phyloP scores from a whole-genome alignment of 2,888 invertebrate species.

The Eretmocerus hayati region DNA sequence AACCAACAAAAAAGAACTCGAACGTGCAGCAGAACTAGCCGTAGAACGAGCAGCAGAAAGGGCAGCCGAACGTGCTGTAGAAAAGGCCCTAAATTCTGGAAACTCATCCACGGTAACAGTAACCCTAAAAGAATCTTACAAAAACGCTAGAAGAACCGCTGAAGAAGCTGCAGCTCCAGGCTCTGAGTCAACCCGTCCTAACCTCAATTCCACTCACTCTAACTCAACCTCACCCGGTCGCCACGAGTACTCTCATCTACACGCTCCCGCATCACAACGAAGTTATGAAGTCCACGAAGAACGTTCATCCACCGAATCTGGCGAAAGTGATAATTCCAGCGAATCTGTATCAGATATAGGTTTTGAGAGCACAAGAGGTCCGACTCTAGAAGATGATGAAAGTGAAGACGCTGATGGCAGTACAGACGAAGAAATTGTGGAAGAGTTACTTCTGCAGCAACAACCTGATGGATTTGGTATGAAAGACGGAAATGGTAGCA shows the following conservation, averaged over 20 bases:
- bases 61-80: slow-evolving; percentile 41
- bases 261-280: neutral
- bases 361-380: slow-evolving; percentile 6
- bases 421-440: neutral
- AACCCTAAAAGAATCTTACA: slow-evolving; percentile 35
- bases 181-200: slow-evolving; percentile 25
- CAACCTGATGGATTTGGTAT: slow-evolving; percentile 19
- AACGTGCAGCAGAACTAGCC: slow-evolving; percentile 40
- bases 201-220: slow-evolving; percentile 4
- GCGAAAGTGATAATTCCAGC: slow-evolving; percentile 16
- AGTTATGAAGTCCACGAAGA: slow-evolving; percentile 12
- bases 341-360: too few relatives aligned
- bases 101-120: slow-evolving; percentile 36
- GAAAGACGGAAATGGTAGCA: slow-evolving; percentile 11
- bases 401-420: neutral
- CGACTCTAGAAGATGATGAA: neutral
- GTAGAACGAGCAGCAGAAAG: slow-evolving; percentile 42
- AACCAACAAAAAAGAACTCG: slow-evolving; percentile 28
- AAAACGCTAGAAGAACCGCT: slow-evolving; percentile 32
- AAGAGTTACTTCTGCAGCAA: neutral
- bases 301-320: slow-evolving; percentile 10
- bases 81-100: slow-evolving; percentile 39
- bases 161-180: slow-evolving; percentile 29
- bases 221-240: slow-evolving; percentile 7
- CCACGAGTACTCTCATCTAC: slow-evolving; percentile 2